Percentiles rank a stretch among this genome's conserved stretches.
Conservation (phyloP, 2,888 invertebrate species). For the Pachydiplax longipennis region DNA sequence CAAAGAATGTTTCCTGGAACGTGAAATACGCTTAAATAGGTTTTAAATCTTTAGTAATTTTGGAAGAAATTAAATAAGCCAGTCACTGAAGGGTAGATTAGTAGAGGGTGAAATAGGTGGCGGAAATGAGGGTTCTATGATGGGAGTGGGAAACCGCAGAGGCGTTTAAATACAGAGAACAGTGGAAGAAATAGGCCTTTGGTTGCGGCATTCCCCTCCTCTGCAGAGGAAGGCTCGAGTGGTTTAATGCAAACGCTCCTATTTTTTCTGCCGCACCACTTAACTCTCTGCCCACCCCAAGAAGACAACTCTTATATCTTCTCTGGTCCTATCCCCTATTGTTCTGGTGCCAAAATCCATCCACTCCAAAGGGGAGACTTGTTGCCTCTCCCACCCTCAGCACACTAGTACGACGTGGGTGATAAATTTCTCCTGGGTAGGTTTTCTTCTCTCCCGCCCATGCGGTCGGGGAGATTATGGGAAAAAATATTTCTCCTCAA, state of each 20-base stretch:
- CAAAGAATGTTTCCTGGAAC: no score
- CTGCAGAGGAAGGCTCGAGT: neutral
- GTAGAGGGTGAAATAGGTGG: no score
- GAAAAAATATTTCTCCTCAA: neutral
- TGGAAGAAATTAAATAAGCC: no score
- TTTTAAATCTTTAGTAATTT: no score
- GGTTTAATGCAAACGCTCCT: neutral
- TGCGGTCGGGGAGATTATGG: neutral
- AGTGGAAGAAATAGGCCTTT: no score
- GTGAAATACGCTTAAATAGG: no score
- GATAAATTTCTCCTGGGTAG: constrained; percentile 11
- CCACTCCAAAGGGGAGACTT: constrained; percentile 18
- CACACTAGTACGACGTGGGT: neutral
- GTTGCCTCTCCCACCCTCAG: neutral
- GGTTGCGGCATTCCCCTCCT: neutral
- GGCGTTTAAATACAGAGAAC: no score
- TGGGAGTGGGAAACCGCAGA: no score
- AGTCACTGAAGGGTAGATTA: no score
- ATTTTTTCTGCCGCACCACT: neutral
- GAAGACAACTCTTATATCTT: neutral
- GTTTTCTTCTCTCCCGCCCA: neutral
- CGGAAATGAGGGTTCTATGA: no score
- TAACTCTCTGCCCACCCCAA: neutral
- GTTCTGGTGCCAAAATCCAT: constrained; percentile 11
- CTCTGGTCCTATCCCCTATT: neutral